Evolutionary conservation across 2,797 vertebrate species (phyloP), one percentile per base, ranked within the genome.

Genomic region (Lithobates sylvaticus): DNA sequence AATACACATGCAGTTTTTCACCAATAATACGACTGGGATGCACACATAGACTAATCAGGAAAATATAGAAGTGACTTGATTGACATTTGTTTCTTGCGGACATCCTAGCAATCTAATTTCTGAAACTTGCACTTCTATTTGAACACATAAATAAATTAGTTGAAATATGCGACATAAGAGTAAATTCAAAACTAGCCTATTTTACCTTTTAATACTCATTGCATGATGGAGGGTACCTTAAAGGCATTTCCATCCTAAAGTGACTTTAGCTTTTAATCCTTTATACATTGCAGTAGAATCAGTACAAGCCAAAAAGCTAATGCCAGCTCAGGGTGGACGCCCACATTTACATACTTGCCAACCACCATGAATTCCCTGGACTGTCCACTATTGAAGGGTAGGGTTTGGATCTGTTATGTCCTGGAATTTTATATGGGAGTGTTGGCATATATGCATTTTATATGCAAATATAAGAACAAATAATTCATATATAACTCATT

Each of bases 1-100:
- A 93, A 89, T 88, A 13, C 0, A 80, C 86, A 87, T 87, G 86
- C 86, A 87, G 76, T 79, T 87, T 70, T 58, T 78, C 86, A 87
- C 78, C 83, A 87, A 87, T 87, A 87, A 79, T 87, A 87, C 86
- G 36, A 87, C 76, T 79, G 70, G 86, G 86, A 87, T 87, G 86
- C 86, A 87, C 81, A 87, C 86, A 87, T 84, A 87, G 73, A 84
- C 70, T 82, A 54, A 69, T 73, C 65, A 82, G 70, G 64, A 65
- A 79, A 29, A 69, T 69, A 79, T 47, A 26, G n/a, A 77, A 78
- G 75, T 64, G 50, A 70, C 23, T 78, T 50, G 27, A 34, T 65
- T 50, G 69, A 67, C 69, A 67, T 50, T 15, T 67, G 21, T 15
- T 73, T 64, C 34, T 47, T 64, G 29, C 69, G 61, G 67, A 42